Evolutionary conservation across 2,113 vertebrate species (phyloP).

Genomic region (Prietella phreatophila): DNA sequence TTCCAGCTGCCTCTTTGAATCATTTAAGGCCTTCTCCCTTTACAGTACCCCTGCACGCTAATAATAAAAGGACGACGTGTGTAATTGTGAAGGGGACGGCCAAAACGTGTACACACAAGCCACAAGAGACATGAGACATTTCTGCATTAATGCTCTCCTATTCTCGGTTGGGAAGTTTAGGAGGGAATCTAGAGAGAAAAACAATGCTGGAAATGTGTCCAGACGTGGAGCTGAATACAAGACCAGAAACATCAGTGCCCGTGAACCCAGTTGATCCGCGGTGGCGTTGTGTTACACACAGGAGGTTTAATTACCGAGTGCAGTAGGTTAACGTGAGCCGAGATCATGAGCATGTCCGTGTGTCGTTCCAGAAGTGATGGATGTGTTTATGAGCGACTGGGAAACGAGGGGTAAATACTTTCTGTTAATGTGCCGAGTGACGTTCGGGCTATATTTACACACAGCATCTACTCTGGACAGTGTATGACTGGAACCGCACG

Average conservation of each 20-base stretch:
- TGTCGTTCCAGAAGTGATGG: not conserved
- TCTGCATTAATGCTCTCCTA: not conserved
- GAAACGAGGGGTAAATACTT: not conserved
- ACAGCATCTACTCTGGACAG: not conserved
- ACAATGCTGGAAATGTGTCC: not conserved
- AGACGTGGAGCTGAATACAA: not conserved
- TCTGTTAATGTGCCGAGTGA: not conserved
- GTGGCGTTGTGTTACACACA: not conserved
- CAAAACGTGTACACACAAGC: not conserved
- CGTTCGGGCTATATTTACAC: conserved; percentile 16
- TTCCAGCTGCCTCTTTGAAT: not conserved
- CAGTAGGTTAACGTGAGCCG: not conserved
- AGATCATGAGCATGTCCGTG: not conserved
- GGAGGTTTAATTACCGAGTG: not conserved
- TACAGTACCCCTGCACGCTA: not conserved
- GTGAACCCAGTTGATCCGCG: not conserved
- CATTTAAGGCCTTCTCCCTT: not conserved
- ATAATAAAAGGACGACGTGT: not conserved
- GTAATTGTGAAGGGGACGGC: not conserved
- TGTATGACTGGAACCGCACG: not conserved
- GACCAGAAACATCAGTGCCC: not conserved
- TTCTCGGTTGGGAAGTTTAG: not conserved
- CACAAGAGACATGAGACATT: not conserved
- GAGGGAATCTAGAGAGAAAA: not conserved
- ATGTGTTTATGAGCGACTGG: not conserved